phyloP scores from a whole-genome alignment of 2,113 vertebrate species.

The Anhinga anhinga region DNA sequence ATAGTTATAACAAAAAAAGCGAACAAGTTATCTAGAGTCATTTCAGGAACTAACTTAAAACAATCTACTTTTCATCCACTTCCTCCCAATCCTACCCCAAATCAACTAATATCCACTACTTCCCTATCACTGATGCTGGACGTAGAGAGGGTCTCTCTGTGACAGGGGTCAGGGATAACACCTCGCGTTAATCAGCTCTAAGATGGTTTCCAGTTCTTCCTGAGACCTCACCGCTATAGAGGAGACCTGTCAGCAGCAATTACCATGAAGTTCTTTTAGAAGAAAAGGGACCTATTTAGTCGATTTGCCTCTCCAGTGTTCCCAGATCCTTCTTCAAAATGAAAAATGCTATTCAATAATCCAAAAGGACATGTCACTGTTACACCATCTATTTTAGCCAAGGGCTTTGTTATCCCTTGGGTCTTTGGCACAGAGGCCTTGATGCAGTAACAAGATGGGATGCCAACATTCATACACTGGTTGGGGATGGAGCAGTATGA shows the following conservation, averaged over 20 bases:
- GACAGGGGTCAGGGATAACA: slow-evolving; percentile 25
- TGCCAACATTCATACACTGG: too few species aligned
- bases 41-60: not conserved
- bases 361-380: not conserved
- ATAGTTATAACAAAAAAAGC: not conserved
- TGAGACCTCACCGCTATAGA: not conserved
- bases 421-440: not conserved
- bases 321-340: not conserved
- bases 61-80: not conserved
- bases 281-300: not conserved
- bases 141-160: not conserved
- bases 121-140: not conserved
- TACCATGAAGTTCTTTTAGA: not conserved
- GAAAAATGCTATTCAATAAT: not conserved
- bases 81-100: not conserved
- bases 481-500: not conserved
- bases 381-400: not conserved
- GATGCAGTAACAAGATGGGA: not conserved
- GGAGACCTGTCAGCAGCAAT: slow-evolving; percentile 25
- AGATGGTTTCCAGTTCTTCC: slow-evolving; percentile 46
- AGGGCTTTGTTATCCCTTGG: not conserved
- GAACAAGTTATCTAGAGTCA: not conserved
- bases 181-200: not conserved
- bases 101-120: not conserved
- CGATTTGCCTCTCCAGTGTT: not conserved